Conservation (phyloP, 2,113 vertebrate species). For the Callopanchax toddi region DNA sequence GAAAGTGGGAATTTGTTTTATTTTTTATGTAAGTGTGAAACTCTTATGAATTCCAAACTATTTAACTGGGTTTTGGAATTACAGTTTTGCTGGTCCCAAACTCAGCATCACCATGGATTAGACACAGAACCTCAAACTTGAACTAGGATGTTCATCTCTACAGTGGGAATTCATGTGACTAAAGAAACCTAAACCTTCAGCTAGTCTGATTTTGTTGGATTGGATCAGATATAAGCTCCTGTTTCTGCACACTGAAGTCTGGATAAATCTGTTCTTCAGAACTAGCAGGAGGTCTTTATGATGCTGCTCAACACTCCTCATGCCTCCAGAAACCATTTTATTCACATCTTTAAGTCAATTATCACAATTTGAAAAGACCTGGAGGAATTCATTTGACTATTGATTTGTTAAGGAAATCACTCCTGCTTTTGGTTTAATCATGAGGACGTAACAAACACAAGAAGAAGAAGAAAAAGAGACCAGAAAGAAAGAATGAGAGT, state of each 20-base stretch:
- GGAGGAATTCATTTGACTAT: conserved; percentile 51
- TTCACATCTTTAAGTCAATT: conserved; percentile 33
- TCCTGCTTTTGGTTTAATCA: conserved; percentile 15
- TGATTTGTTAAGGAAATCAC: conserved; percentile 48
- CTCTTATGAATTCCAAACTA: too few species aligned
- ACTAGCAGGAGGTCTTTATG: conserved; percentile 35
- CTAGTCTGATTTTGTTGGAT: too few species aligned
- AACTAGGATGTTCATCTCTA: too few species aligned
- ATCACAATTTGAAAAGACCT: conserved; percentile 47
- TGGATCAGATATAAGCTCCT: too few species aligned
- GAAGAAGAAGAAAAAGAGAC: conserved; percentile 5
- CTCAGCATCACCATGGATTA: too few species aligned
- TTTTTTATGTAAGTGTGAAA: neutral
- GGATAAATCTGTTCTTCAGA: conserved; percentile 17
- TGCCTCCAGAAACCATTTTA: conserved; percentile 41
- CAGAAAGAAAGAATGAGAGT: neutral
- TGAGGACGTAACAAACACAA: neutral
- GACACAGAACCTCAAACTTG: too few species aligned
- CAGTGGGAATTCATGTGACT: too few species aligned
- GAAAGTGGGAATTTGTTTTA: neutral
- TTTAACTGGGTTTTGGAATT: too few species aligned
- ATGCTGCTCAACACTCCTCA: conserved; percentile 40
- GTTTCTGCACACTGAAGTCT: too few species aligned
- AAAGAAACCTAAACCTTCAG: too few species aligned
- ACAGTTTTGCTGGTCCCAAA: too few species aligned